These are phyloP conservation scores for Hippocampus zosterae DNA, from an alignment of 2,113 vertebrate species.

Conservation along the genomic window DNA sequence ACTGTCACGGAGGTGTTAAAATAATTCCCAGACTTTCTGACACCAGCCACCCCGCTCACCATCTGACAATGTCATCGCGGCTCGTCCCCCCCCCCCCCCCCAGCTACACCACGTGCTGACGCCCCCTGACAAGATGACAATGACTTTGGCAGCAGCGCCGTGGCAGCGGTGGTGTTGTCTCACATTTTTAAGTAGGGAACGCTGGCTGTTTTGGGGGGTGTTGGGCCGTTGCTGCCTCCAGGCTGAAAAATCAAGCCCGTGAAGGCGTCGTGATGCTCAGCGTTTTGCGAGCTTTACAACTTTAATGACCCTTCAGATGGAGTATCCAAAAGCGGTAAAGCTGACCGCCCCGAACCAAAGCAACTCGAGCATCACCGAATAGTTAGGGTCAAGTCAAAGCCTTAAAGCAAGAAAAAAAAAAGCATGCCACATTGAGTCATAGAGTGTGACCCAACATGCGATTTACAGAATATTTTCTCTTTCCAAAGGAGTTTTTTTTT, in stretches of 20 bases:
- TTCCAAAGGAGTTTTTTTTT: slow-evolving; percentile 8
- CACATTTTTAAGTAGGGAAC: slow-evolving; percentile 47
- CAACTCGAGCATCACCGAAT: not conserved
- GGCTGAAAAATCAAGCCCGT: slow-evolving; percentile 55
- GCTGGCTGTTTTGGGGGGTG: slow-evolving; percentile 28
- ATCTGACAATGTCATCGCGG: slow-evolving; percentile 41
- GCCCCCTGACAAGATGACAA: slow-evolving; percentile 57
- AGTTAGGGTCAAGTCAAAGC: not conserved
- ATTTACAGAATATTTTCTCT: slow-evolving; percentile 27
- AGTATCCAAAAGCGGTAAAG: not conserved
- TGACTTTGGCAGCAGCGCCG: slow-evolving; percentile 45
- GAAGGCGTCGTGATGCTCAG: slow-evolving; percentile 63
- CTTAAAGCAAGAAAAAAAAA: not conserved
- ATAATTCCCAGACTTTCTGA: slow-evolving; percentile 37
- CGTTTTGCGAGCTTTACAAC: slow-evolving; percentile 42
- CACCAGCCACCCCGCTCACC: slow-evolving; percentile 24
- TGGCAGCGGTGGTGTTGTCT: slow-evolving; percentile 28
- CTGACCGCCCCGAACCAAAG: not conserved
- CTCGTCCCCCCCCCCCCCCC: slow-evolving; percentile 18
- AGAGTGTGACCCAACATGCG: slow-evolving; percentile 16
- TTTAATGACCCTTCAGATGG: too few species aligned
- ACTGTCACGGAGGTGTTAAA: slow-evolving; percentile 43
- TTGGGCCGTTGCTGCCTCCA: slow-evolving; percentile 24
- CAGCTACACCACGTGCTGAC: slow-evolving; percentile 50
- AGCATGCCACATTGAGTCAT: slow-evolving; percentile 22